Percentiles rank a stretch among this genome's conserved stretches.
Conservation (phyloP, 2,888 invertebrate species). For the Pristionchus japonicus region DNA sequence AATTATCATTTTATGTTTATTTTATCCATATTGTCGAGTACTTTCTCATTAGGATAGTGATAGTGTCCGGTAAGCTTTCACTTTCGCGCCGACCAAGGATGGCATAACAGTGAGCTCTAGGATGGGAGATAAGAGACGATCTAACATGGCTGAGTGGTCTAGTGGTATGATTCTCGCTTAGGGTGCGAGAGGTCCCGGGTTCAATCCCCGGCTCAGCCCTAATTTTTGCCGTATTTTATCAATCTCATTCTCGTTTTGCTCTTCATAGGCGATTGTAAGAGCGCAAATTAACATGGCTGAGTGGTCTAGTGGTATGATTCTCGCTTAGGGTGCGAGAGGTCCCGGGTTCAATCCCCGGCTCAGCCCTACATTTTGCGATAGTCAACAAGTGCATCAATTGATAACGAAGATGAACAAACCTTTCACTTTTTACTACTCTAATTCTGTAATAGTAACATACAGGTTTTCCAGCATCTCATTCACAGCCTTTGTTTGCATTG, state of each 20-base stretch:
- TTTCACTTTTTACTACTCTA: too few relatives aligned
- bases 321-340: slow-evolving; percentile 76
- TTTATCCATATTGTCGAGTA: too few relatives aligned
- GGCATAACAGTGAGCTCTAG: not conserved
- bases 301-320: slow-evolving; percentile 76
- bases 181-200: slow-evolving; percentile 34
- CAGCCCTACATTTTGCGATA: slow-evolving; percentile 50
- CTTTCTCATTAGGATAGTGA: not conserved
- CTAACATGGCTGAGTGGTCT: slow-evolving; percentile 5
- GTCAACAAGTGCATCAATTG: too few relatives aligned
- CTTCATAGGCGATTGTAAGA: not conserved
- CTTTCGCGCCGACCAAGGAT: not conserved
- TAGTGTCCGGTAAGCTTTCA: not conserved
- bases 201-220: slow-evolving; percentile 34
- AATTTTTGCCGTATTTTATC: too few relatives aligned
- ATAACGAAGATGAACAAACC: too few relatives aligned
- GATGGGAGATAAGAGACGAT: not conserved
- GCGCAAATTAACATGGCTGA: slow-evolving; percentile 50
- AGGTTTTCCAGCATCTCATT: too few relatives aligned
- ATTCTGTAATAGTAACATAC: too few relatives aligned
- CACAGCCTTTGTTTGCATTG: too few relatives aligned
- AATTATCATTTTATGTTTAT: not conserved
- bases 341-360: slow-evolving; percentile 74
- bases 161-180: slow-evolving; percentile 34
- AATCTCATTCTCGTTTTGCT: too few relatives aligned